phyloP scores from a whole-genome alignment of 2,888 invertebrate genomes.

The Clanis bilineata region DNA sequence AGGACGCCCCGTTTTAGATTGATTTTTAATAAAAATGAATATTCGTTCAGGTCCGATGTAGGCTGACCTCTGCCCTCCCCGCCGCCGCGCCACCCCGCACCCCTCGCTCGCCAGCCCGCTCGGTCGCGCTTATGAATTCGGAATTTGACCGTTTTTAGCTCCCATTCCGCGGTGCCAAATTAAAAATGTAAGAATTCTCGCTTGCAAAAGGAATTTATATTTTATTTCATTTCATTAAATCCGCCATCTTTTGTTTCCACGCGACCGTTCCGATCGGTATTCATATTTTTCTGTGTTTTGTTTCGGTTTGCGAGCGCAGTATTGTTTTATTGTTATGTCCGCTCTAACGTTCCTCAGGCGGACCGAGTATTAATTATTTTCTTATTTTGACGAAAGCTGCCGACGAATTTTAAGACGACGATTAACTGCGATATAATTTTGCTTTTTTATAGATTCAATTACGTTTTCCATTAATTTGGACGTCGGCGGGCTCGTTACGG shows the following conservation, averaged over 20 bases:
- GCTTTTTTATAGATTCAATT: conserved; percentile 55
- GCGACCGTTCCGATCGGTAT: conserved; percentile 75
- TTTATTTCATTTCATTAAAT: conserved; percentile 82
- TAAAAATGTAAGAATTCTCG: conserved; percentile 82
- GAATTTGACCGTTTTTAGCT: conserved; percentile 74
- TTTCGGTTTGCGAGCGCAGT: conserved; percentile 72
- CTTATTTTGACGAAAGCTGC: conserved; percentile 62
- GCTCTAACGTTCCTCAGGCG: conserved; percentile 69
- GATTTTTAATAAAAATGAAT: conserved; percentile 24
- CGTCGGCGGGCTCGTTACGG: conserved; percentile 24
- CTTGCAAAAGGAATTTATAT: conserved; percentile 80
- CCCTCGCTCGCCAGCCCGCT: not conserved
- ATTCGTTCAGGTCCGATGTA: conserved; percentile 8
- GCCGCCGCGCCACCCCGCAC: not conserved
- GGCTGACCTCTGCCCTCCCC: not conserved
- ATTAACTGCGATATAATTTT: conserved; percentile 61
- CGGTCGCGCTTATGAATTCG: conserved; percentile 59
- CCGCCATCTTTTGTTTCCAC: conserved; percentile 81
- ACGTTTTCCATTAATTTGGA: conserved; percentile 60
- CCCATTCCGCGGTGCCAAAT: conserved; percentile 73
- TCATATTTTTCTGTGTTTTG: conserved; percentile 83
- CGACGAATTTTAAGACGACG: conserved; percentile 61
- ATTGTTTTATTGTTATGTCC: conserved; percentile 77
- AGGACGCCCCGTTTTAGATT: conserved; percentile 6
- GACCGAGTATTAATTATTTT: conserved; percentile 78